These are phyloP conservation scores for Gasterosteus aculeatus DNA, from an alignment of 2,113 vertebrate genomes.

Conservation along the genomic window DNA sequence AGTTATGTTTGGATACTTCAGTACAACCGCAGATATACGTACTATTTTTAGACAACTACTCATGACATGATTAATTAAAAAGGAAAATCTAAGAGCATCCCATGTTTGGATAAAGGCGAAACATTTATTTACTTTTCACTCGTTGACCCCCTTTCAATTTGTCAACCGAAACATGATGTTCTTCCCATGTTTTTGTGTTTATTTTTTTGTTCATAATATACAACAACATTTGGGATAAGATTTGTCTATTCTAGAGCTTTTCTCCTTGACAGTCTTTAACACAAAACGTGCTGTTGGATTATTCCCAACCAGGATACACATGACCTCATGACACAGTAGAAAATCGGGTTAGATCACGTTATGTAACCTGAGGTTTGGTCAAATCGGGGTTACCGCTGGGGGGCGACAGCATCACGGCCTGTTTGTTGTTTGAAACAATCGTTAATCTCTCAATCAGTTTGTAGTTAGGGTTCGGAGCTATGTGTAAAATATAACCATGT, in stretches of 20 bases:
- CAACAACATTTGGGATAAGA: background rate
- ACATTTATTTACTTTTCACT: background rate
- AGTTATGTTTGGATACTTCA: background rate
- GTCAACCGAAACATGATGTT: conserved; percentile 15
- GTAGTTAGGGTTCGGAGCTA: background rate
- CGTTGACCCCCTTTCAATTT: background rate
- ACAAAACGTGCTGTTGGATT: conserved; percentile 7
- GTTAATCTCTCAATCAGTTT: background rate
- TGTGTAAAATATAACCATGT: background rate
- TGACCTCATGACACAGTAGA: conserved; percentile 36
- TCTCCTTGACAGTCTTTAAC: background rate
- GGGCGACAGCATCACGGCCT: conserved; percentile 23
- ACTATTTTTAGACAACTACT: background rate
- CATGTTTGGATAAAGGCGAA: background rate
- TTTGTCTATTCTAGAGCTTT: background rate
- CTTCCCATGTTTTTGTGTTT: conserved; percentile 1
- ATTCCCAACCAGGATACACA: conserved; percentile 56
- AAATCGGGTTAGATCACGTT: conserved; percentile 51
- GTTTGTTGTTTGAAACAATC: too few relatives aligned
- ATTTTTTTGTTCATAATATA: background rate
- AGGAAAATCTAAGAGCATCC: background rate
- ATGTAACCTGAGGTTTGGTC: conserved; percentile 48
- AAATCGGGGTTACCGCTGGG: conserved; percentile 14
- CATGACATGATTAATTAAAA: background rate
- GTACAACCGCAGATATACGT: background rate